Evolutionary conservation across 2,797 vertebrate species (phyloP).

Genomic region (Intellagama lesueurii): DNA sequence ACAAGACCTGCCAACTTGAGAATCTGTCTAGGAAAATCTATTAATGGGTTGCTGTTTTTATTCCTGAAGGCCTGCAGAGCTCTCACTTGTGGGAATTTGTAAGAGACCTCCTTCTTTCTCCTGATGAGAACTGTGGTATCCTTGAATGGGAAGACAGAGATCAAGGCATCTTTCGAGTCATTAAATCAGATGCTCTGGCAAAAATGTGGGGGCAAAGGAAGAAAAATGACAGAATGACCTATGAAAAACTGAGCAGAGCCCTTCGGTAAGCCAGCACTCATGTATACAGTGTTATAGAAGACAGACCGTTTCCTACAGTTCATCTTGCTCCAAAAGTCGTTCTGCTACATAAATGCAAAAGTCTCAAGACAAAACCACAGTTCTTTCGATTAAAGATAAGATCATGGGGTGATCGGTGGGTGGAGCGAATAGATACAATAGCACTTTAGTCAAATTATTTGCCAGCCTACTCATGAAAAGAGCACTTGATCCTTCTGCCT

Average conservation of each 20-base stretch:
- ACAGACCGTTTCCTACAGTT: not conserved
- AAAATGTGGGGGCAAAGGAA: conserved; percentile 79
- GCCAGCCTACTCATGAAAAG: not conserved
- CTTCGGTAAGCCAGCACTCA: conserved; percentile 61
- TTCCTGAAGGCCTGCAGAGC: conserved; percentile 71
- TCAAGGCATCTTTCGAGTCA: conserved; percentile 74
- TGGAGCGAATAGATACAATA: not conserved
- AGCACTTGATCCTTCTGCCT: conserved; percentile 5
- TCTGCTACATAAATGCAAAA: conserved; percentile 1
- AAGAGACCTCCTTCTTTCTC: conserved; percentile 75
- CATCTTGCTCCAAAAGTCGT: not conserved
- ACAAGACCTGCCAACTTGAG: not conserved
- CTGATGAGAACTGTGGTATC: conserved; percentile 73
- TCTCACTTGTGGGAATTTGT: conserved; percentile 79
- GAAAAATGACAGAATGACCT: conserved; percentile 77
- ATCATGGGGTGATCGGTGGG: not conserved
- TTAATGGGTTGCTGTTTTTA: conserved; percentile 20
- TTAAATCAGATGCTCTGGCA: conserved; percentile 77
- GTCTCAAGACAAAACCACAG: not conserved
- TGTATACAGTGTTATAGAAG: not conserved
- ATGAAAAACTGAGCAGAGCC: conserved; percentile 77
- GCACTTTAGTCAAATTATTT: not conserved
- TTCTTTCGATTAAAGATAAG: conserved; percentile 30
- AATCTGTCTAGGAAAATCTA: not conserved
- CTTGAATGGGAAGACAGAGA: conserved; percentile 77